Evolutionary conservation across 2,113 vertebrate genomes (phyloP), one percentile per base, ranked within the genome.

Genomic region (Apeltes quadracus): DNA sequence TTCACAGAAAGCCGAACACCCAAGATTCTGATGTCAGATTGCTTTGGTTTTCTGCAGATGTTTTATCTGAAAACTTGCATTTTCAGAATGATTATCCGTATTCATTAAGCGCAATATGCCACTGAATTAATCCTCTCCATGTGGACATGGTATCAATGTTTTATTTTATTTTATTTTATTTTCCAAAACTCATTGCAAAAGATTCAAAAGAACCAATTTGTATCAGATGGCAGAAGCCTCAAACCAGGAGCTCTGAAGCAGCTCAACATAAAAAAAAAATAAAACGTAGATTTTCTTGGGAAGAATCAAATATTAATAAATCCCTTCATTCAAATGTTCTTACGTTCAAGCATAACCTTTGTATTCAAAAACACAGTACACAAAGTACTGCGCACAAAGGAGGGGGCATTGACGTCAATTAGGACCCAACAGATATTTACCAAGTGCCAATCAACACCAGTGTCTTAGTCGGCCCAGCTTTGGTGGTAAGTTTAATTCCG

Each of bases 371-470:
- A 41, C 14, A 63, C 23, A 32, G 27, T 22, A 65, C 44, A 57
- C 43, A 68, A n/a, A 32, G 29, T 5, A 48, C 51, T 27, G 25
- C 51, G 75, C 27, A 2, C 68, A 72, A 69, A 83, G 84, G 79
- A 82, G 87, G 85, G 75, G 81, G 46, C 67, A 65, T 69, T 90
- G 84, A 91, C 87, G 90, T 91, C 79, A 79, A 25, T 41, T 65
- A 51, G 58, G 46, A 83, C 29, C 65, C 63, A 69, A 75, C 66
- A 77, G 38, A 66, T 84, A 75, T 76, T 71, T 72, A 59, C 58
- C 70, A 64, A 84, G 80, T 68, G 81, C 73, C 72, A 71, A 61
- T 78, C 57, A 79, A 88, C 87, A 81, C 72, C 61, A 82, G 71
- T 43, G 58, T 38, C 71, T 15, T 16, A 69, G 36, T 58, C 68